Evolutionary conservation across 2,113 vertebrate species (phyloP).

Genomic region (Daboia siamensis): DNA sequence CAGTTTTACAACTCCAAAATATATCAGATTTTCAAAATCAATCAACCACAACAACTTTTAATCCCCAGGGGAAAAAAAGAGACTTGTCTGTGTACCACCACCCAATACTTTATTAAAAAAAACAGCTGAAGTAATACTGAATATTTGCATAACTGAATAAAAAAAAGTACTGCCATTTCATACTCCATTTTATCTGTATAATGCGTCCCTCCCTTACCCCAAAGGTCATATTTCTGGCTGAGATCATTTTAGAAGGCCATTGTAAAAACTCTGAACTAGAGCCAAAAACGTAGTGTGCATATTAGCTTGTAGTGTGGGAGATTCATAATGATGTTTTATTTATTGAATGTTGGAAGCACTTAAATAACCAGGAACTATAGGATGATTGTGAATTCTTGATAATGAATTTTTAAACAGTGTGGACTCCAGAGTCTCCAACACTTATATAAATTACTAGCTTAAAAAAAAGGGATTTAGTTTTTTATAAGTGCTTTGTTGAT

Average conservation of each 20-base stretch:
- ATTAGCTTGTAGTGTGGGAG: conserved; percentile 3
- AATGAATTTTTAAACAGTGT: conserved; percentile 30
- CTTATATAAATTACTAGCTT: not conserved
- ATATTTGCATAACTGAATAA: conserved; percentile 31
- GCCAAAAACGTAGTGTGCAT: conserved; percentile 28
- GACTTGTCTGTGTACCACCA: conserved; percentile 16
- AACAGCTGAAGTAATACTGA: conserved; percentile 21
- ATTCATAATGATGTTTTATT: conserved; percentile 22
- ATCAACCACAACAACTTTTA: conserved; percentile 8
- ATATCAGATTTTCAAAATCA: conserved; percentile 20
- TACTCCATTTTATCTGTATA: conserved; percentile 21
- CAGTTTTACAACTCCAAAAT: conserved; percentile 34
- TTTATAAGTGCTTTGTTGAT: not conserved
- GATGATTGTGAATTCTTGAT: not conserved
- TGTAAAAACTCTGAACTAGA: conserved; percentile 27
- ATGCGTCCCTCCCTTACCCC: not conserved
- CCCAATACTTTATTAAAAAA: conserved; percentile 13
- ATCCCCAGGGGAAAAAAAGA: conserved; percentile 4
- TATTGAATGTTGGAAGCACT: not conserved
- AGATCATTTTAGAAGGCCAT: not conserved
- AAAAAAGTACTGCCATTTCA: conserved; percentile 20
- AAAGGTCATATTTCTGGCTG: not conserved
- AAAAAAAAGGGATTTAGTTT: not conserved
- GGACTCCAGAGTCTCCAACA: conserved; percentile 7
- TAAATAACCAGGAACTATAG: conserved; percentile 23